phyloP scores from a whole-genome alignment of 2,113 vertebrate genomes.

The Urocitellus parryii region DNA sequence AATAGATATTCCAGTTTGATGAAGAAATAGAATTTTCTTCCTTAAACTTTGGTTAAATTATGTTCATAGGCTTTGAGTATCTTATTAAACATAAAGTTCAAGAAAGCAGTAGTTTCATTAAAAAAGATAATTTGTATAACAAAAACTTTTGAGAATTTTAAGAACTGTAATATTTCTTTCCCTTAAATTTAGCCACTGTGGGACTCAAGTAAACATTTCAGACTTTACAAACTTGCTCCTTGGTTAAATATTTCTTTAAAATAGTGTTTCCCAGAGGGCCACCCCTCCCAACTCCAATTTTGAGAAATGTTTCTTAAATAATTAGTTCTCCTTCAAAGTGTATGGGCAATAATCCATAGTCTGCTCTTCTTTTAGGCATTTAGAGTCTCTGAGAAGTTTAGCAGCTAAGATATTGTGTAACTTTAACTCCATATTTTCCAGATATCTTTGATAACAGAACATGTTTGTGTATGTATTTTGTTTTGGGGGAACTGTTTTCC shows the following conservation, averaged over 20 bases:
- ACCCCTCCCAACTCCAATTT: not conserved
- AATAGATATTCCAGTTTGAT: not conserved
- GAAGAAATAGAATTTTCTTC: conserved; percentile 12
- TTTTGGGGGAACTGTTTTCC: conserved; percentile 26
- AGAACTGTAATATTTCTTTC: conserved; percentile 24
- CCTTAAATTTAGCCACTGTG: conserved; percentile 16
- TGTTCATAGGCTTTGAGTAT: not conserved
- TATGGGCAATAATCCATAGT: not conserved
- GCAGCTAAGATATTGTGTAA: not conserved
- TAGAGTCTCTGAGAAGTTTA: conserved; percentile 7
- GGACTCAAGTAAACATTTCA: conserved; percentile 49
- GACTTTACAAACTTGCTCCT: conserved; percentile 8
- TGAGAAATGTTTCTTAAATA: conserved; percentile 41
- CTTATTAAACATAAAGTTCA: conserved; percentile 41
- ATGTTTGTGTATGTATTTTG: not conserved
- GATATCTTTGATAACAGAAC: not conserved
- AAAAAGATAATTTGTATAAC: not conserved
- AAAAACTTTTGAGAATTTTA: not conserved
- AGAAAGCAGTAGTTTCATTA: conserved; percentile 22
- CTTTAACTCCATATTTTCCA: not conserved
- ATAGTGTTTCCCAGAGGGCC: not conserved
- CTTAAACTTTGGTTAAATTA: conserved; percentile 26
- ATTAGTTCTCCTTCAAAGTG: conserved; percentile 8
- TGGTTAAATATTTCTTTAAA: conserved; percentile 55
- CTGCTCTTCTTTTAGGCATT: not conserved